Evolutionary conservation across 2,797 vertebrate genomes (phyloP).

Genomic region (Acanthurus leucopareius): DNA sequence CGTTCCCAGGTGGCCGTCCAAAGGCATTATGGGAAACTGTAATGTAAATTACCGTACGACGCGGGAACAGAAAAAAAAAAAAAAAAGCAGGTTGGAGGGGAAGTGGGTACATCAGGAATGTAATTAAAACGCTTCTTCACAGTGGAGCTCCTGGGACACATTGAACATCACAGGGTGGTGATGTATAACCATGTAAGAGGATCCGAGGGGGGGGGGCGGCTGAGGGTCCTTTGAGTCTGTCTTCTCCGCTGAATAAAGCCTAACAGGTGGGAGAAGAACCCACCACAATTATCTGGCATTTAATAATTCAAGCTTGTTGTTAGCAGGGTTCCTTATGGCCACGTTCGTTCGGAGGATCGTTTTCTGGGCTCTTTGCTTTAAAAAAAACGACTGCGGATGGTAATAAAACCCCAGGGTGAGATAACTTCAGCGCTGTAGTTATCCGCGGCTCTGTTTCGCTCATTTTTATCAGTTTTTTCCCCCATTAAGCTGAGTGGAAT

Average conservation of each 20-base stretch:
- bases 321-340: slow-evolving; percentile 10
- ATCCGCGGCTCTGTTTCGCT: not conserved
- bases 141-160: slow-evolving; percentile 7
- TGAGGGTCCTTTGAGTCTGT: slow-evolving; percentile 1
- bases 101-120: not conserved
- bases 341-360: not conserved
- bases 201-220: not conserved
- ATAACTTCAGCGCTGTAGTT: not conserved
- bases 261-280: slow-evolving; percentile 14
- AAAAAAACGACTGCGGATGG: not conserved
- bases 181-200: slow-evolving; percentile 17
- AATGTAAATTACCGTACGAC: not conserved
- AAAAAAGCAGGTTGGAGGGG: slow-evolving; percentile 2
- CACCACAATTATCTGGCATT: slow-evolving; percentile 38
- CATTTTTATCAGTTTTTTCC: slow-evolving; percentile 13
- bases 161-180: not conserved
- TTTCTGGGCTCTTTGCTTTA: slow-evolving; percentile 11
- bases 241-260: not conserved
- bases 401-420: slow-evolving; percentile 26
- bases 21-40: slow-evolving; percentile 4
- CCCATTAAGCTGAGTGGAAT: slow-evolving; percentile 11
- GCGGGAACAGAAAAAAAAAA: not conserved
- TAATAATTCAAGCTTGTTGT: slow-evolving; percentile 36
- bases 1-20: not conserved
- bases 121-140: slow-evolving; percentile 29